These are phyloP conservation scores for Montifringilla adamsi DNA, from an alignment of 2,113 vertebrate genomes.

Conservation along the genomic window DNA sequence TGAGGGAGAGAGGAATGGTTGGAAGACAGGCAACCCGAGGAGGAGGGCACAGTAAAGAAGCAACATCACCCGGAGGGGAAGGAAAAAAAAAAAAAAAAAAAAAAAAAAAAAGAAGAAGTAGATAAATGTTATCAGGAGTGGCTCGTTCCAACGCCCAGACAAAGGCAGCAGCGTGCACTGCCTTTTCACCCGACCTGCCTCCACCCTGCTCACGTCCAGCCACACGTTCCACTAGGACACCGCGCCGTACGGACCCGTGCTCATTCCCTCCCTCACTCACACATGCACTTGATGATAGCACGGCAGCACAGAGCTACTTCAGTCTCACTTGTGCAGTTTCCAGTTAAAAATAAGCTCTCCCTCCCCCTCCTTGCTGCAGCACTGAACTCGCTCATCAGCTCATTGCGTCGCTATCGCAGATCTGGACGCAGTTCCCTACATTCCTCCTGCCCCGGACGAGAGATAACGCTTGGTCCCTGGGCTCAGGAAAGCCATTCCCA, in stretches of 20 bases:
- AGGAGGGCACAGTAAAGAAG: not conserved
- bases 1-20: not conserved
- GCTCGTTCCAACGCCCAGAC: not conserved
- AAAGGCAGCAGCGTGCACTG: not conserved
- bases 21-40: not conserved
- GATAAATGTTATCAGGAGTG: not conserved
- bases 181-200: not conserved
- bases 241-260: not conserved
- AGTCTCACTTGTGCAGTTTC: not conserved
- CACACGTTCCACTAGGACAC: not conserved
- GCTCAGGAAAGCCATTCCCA: not conserved
- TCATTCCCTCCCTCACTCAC: not conserved
- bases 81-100: not conserved
- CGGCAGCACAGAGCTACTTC: not conserved
- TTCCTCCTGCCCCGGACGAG: not conserved
- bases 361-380: slow-evolving; percentile 13
- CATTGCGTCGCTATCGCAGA: not conserved
- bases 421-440: not conserved
- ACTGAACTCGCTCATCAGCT: not conserved
- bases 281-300: not conserved
- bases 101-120: not conserved
- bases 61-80: not conserved
- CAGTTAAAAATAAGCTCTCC: slow-evolving; percentile 24
- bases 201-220: not conserved
- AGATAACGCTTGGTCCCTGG: not conserved